These are phyloP conservation scores for Decapterus maruadsi DNA, from an alignment of 2,797 vertebrate species.

Conservation along the genomic window DNA sequence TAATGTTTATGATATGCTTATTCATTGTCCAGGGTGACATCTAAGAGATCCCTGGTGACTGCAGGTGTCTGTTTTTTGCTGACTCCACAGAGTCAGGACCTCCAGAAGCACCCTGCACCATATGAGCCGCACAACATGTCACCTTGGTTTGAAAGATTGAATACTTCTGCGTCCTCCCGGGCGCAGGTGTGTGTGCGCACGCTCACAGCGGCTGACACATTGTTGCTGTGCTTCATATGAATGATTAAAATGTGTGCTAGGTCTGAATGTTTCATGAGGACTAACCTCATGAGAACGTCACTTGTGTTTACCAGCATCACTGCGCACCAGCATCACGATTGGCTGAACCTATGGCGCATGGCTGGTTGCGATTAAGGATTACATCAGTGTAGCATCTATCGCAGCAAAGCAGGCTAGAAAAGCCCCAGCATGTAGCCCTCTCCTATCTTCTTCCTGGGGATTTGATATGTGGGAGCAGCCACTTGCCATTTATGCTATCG, in stretches of 20 bases:
- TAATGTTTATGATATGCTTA: constrained; percentile 1
- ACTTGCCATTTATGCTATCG: constrained; percentile 38
- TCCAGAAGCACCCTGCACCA: constrained; percentile 1
- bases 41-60: constrained; percentile 9
- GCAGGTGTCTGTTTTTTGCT: constrained; percentile 16
- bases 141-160: constrained; percentile 8
- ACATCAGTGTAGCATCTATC: constrained; percentile 63
- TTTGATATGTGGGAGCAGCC: constrained; percentile 46
- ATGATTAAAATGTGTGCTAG: constrained; percentile 84
- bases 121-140: neutral
- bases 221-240: constrained; percentile 74
- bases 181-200: constrained; percentile 47
- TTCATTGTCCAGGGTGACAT: neutral
- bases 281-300: constrained; percentile 70
- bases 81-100: constrained; percentile 32
- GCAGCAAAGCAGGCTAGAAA: constrained; percentile 24
- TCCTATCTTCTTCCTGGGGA: constrained; percentile 22
- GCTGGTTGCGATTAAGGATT: constrained; percentile 65
- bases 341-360: constrained; percentile 61
- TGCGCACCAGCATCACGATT: constrained; percentile 50
- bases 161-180: constrained; percentile 3
- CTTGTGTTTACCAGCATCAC: constrained; percentile 70
- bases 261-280: constrained; percentile 80
- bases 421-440: constrained; percentile 12
- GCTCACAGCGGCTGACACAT: constrained; percentile 43